Conservation (phyloP, 1,140 invertebrate genomes). For the Harlomillsia oculata region DNA sequence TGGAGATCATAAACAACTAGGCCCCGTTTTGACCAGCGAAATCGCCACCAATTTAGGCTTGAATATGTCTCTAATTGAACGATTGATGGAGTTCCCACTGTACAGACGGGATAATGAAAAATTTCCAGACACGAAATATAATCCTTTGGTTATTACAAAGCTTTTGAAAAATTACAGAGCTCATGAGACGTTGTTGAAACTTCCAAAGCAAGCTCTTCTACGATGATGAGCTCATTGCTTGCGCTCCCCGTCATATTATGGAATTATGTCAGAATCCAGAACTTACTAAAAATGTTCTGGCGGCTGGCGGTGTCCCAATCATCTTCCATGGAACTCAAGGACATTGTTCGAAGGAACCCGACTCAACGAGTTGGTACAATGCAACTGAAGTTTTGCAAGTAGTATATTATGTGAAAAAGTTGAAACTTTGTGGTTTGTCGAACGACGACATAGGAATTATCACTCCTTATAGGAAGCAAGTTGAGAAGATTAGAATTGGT, state of each 20-base stretch:
- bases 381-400: constrained; percentile 65
- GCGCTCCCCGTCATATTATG: constrained; percentile 41
- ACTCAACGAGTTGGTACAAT: constrained; percentile 86
- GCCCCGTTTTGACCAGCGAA: constrained; percentile 64
- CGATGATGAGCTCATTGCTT: constrained; percentile 54
- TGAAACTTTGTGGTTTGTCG: constrained; percentile 55
- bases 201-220: constrained; percentile 78
- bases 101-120: constrained; percentile 53
- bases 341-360: constrained; percentile 56
- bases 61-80: constrained; percentile 57
- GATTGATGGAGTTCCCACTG: constrained; percentile 51
- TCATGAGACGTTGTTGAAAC: constrained; percentile 59
- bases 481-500: constrained; percentile 54
- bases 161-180: constrained; percentile 59
- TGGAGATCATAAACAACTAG: constrained; percentile 85
- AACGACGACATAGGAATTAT: constrained; percentile 79
- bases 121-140: constrained; percentile 50
- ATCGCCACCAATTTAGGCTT: constrained; percentile 55
- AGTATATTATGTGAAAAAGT: constrained; percentile 46
- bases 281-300: constrained; percentile 40
- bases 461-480: constrained; percentile 84
- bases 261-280: constrained; percentile 31
- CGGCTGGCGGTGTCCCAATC: constrained; percentile 44
- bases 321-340: constrained; percentile 76
- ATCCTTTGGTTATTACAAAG: constrained; percentile 59